Evolutionary conservation across 2,797 vertebrate genomes (phyloP).

Genomic region (Chaetodon trifasciatus): DNA sequence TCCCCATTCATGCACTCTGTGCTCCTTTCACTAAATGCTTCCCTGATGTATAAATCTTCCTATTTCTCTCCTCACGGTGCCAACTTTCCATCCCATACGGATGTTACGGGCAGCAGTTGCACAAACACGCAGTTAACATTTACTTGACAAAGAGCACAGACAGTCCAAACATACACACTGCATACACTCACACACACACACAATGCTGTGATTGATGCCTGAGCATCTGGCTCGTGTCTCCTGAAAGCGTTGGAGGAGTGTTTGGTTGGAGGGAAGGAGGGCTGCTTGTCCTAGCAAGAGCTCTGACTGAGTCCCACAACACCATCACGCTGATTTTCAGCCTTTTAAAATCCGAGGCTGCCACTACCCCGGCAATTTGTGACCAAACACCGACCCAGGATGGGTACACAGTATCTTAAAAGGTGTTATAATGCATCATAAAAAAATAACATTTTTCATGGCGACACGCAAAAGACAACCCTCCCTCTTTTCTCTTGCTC

Average conservation of each 20-base stretch:
- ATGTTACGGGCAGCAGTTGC: conserved; percentile 30
- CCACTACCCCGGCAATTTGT: background rate
- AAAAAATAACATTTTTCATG: background rate
- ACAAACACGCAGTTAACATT: conserved; percentile 56
- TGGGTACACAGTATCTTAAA: background rate
- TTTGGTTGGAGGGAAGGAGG: conserved; percentile 43
- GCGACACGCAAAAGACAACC: background rate
- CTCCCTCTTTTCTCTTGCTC: background rate
- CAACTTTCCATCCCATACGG: conserved; percentile 54
- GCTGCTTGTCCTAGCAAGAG: conserved; percentile 47
- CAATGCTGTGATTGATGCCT: conserved; percentile 53
- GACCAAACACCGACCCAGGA: conserved; percentile 1
- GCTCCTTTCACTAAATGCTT: conserved; percentile 21
- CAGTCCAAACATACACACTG: conserved; percentile 44
- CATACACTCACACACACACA: conserved; percentile 30
- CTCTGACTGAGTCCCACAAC: conserved; percentile 21
- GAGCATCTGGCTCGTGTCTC: conserved; percentile 65
- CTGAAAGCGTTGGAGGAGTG: conserved; percentile 33
- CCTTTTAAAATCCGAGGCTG: conserved; percentile 19
- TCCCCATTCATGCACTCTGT: conserved; percentile 18
- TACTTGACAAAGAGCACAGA: conserved; percentile 40
- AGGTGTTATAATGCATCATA: background rate
- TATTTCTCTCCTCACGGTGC: conserved; percentile 22
- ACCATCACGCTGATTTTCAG: background rate
- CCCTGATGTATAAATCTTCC: conserved; percentile 49